Conservation (phyloP, 2,797 vertebrate genomes). For the Parauchenoglanis ngamensis region DNA sequence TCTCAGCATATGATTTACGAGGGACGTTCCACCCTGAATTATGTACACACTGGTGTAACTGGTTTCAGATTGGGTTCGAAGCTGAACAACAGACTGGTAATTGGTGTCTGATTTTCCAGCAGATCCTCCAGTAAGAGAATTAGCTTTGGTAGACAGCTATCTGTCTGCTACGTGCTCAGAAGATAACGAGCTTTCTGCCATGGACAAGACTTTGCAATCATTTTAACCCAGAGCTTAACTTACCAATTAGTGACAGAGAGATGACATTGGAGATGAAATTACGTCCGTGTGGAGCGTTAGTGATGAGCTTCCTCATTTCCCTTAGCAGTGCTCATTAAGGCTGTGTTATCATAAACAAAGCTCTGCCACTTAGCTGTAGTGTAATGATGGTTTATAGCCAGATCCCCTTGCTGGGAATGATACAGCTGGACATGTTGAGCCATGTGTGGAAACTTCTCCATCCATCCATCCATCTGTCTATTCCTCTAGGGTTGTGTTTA, state of each 20-base stretch:
- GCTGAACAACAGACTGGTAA: background rate
- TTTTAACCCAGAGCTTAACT: background rate
- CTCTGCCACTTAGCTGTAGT: background rate
- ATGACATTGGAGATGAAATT: background rate
- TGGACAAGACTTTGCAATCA: background rate
- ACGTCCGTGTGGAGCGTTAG: conserved; percentile 42
- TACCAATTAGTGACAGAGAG: conserved; percentile 12
- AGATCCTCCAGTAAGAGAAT: background rate
- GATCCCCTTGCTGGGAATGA: background rate
- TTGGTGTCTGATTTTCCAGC: conserved; percentile 10
- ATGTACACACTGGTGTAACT: background rate
- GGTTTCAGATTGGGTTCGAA: background rate
- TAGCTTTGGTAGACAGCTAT: background rate
- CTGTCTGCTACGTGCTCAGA: background rate
- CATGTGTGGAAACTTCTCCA: background rate
- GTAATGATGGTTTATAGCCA: background rate
- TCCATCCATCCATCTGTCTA: background rate
- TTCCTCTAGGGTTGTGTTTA: background rate
- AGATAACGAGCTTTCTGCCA: conserved; percentile 15
- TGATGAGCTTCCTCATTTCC: conserved; percentile 41
- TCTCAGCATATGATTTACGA: background rate
- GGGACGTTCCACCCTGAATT: background rate
- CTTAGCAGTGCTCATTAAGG: background rate
- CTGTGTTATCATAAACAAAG: background rate
- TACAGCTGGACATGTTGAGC: background rate